phyloP scores from a whole-genome alignment of 2,797 vertebrate species.

The Agapornis canus region DNA sequence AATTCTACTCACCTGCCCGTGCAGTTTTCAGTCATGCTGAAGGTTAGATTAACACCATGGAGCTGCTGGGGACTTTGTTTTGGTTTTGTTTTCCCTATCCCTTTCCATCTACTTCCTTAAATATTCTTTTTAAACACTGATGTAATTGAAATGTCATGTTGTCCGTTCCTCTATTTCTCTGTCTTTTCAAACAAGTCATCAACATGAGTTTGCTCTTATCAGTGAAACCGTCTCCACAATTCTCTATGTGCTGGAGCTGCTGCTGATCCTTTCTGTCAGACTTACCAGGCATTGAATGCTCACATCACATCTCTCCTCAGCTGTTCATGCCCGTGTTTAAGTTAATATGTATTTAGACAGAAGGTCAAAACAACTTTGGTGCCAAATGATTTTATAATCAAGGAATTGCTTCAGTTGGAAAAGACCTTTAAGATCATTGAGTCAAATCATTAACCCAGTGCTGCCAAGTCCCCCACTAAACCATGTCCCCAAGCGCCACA shows the following conservation, averaged over 20 bases:
- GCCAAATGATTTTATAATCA: background rate
- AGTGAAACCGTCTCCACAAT: slow-evolving; percentile 18
- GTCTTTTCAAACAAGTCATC: slow-evolving; percentile 21
- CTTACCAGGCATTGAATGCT: background rate
- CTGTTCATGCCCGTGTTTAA: background rate
- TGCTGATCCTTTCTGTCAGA: slow-evolving; percentile 42
- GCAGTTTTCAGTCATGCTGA: slow-evolving; percentile 52
- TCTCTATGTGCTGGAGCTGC: background rate
- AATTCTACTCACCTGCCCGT: slow-evolving; percentile 66
- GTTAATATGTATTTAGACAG: background rate
- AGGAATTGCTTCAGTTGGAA: background rate
- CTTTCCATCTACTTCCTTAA: slow-evolving; percentile 5
- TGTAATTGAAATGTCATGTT: slow-evolving; percentile 31
- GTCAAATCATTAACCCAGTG: background rate
- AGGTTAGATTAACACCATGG: slow-evolving; percentile 43
- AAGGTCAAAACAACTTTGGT: background rate
- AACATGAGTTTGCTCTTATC: slow-evolving; percentile 9
- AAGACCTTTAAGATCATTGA: background rate
- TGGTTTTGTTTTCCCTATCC: slow-evolving; percentile 4
- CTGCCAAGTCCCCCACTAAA: background rate
- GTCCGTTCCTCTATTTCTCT: background rate
- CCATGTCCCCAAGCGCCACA: background rate
- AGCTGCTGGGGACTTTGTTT: slow-evolving; percentile 6
- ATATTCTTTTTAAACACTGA: background rate
- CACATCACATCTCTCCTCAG: background rate